These are phyloP conservation scores for Sphaerodactylus townsendi DNA, from an alignment of 2,113 vertebrate genomes.

Conservation along the genomic window DNA sequence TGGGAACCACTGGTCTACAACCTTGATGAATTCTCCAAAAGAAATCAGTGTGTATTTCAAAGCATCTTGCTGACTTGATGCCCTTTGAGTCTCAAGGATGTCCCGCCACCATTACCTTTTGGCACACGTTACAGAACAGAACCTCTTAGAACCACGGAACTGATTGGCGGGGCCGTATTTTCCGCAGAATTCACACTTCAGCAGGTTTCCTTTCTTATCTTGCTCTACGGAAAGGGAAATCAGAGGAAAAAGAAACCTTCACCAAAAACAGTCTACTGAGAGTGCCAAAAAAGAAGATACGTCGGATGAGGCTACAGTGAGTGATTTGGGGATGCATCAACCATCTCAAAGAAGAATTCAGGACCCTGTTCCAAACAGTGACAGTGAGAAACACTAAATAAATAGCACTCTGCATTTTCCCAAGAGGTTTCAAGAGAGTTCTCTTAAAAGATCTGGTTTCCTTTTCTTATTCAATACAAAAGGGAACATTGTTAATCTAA, in stretches of 20 bases:
- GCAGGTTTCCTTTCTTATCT: slow-evolving; percentile 78
- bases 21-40: no score
- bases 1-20: no score
- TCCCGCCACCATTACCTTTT: slow-evolving; percentile 83
- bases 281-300: background rate
- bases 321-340: background rate
- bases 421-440: background rate
- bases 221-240: slow-evolving; percentile 76
- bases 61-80: no score
- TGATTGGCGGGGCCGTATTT: slow-evolving; percentile 90
- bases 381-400: background rate
- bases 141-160: slow-evolving; percentile 95
- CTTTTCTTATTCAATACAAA: background rate
- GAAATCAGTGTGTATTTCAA: background rate
- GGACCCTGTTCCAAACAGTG: background rate
- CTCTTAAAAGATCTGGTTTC: background rate
- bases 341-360: background rate
- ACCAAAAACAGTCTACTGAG: background rate
- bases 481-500: no score
- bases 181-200: slow-evolving; percentile 96
- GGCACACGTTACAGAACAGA: slow-evolving; percentile 95
- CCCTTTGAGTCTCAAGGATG: background rate
- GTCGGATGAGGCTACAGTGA: background rate
- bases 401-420: background rate
- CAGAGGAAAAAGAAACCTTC: slow-evolving; percentile 23